These are phyloP conservation scores for Drosophila ambigua DNA, from an alignment of 1,140 invertebrate species.

Conservation along the genomic window DNA sequence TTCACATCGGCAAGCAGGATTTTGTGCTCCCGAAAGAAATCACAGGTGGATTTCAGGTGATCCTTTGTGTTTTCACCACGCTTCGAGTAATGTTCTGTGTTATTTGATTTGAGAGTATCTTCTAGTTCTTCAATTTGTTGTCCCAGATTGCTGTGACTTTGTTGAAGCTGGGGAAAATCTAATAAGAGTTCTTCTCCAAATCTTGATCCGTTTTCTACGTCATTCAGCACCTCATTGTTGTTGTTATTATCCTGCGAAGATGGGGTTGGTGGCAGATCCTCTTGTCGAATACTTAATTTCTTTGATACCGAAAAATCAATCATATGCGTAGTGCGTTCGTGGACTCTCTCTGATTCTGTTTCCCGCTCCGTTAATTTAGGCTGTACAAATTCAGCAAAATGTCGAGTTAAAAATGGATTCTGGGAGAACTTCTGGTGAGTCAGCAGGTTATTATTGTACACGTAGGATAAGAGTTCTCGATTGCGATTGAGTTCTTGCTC, in stretches of 20 bases:
- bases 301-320: slow-evolving; percentile 36
- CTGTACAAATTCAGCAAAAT: slow-evolving; percentile 61
- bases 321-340: slow-evolving; percentile 19
- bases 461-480: slow-evolving; percentile 31
- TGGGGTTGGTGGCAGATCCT: slow-evolving; percentile 15
- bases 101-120: background rate
- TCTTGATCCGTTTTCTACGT: slow-evolving; percentile 16
- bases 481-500: slow-evolving; percentile 7
- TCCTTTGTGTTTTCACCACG: slow-evolving; percentile 1
- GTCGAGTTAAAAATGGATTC: slow-evolving; percentile 58
- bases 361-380: slow-evolving; percentile 31
- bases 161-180: slow-evolving; percentile 14
- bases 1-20: slow-evolving; percentile 51
- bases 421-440: slow-evolving; percentile 40
- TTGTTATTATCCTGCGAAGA: slow-evolving; percentile 63
- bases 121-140: slow-evolving; percentile 9
- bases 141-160: slow-evolving; percentile 1
- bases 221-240: slow-evolving; percentile 40
- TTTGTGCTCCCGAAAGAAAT: slow-evolving; percentile 62
- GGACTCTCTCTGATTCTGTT: background rate
- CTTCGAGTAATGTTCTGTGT: background rate
- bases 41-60: slow-evolving; percentile 25
- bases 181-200: slow-evolving; percentile 16
- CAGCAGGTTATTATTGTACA: slow-evolving; percentile 41
- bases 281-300: slow-evolving; percentile 27